A percentile compares a stretch with the other conserved stretches of the same genome.
phyloP scores from a whole-genome alignment of 2,113 vertebrate species.

The Alaudala cheleensis region DNA sequence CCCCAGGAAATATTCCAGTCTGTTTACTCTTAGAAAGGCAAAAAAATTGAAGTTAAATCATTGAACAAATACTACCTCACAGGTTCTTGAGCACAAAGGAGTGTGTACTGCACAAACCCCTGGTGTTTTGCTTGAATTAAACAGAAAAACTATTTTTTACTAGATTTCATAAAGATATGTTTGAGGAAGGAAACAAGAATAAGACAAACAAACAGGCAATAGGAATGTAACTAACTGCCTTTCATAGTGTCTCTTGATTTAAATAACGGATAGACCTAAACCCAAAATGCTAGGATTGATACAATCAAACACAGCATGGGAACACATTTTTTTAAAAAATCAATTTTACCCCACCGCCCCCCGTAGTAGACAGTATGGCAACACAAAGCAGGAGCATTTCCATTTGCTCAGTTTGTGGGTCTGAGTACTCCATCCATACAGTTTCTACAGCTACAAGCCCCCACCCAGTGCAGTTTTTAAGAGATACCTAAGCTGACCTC shows the following conservation, averaged over 20 bases:
- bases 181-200: neutral
- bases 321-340: neutral
- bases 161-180: neutral
- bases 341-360: neutral
- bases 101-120: neutral
- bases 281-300: neutral
- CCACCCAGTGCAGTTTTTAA: neutral
- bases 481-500: neutral
- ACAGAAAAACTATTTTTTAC: neutral
- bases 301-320: neutral
- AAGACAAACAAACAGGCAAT: neutral
- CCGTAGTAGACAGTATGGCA: rapidly evolving
- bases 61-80: neutral
- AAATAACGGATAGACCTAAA: neutral
- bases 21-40: too few relatives aligned
- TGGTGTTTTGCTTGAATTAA: neutral
- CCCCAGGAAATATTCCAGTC: too few relatives aligned
- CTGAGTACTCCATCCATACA: neutral
- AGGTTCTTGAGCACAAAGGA: neutral
- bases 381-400: neutral
- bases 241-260: neutral
- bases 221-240: neutral
- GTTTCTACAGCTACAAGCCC: neutral
- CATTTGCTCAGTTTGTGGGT: neutral
- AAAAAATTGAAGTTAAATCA: too few relatives aligned